Evolutionary conservation across 2,888 invertebrate species (phyloP), one percentile per base, ranked within the genome.

Genomic region (Brenthis hecate): DNA sequence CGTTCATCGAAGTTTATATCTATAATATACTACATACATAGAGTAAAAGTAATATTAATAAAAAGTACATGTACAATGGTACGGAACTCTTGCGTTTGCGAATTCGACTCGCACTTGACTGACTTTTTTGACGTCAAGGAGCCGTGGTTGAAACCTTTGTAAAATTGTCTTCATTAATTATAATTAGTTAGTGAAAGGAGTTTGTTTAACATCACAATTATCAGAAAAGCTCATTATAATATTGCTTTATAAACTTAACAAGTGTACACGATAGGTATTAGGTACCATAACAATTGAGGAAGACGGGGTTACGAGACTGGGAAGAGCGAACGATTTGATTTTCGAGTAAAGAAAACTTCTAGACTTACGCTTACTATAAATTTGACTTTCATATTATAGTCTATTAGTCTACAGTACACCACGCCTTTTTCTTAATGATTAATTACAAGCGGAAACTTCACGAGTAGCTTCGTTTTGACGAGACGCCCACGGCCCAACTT

Each of bases 241-340:
- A 66, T 51, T 70, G 67, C 64, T 56, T 63, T 58, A 55, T 53
- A 81, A 80, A 81, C 76, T 80, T 82, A 86, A 87, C 85, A 84
- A 86, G 80, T 85, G 83, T 85, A 86, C 78, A 85, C 74, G 75
- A 71, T 67, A 75, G 70, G 74, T 85, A 84, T 28, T 28, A 28
- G 28, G 28, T 28, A 28, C 28, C 28, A 28, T 85, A 87, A 89
- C 88, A 87, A 76, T 83, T 69, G 54, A 74, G 89, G 89, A 89
- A 89, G 88, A 88, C 89, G 76, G 80, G 80, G 75, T 83, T 80
- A 74, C 68, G 56, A 69, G 66, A 51, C 11, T 65, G 72, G 73
- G 74, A 78, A 75, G 75, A 75, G 58, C 65, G 54, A 66, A 71
- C 53, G 57, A 57, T 68, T 54, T 43, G 53, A 53, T 8, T 47